Conservation (phyloP, 2,888 invertebrate species). For the Coecobrya sp. region DNA sequence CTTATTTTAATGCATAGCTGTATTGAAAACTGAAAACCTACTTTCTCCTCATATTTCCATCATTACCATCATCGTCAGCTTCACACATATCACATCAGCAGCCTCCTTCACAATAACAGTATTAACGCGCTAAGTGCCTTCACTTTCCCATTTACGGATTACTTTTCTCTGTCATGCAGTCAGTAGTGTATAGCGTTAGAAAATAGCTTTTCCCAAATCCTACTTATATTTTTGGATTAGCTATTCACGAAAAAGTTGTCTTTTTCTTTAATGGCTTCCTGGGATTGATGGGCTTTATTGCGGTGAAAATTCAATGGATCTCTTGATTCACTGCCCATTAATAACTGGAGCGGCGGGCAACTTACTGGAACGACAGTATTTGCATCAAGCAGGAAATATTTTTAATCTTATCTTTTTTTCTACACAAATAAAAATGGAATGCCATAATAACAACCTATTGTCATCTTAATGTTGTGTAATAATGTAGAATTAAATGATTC, state of each 20-base stretch:
- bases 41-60: constrained; percentile 17
- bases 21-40: constrained; percentile 23
- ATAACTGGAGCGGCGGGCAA: neutral
- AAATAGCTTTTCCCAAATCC: neutral
- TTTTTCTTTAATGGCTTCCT: constrained; percentile 65
- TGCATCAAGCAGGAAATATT: neutral
- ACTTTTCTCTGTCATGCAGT: neutral
- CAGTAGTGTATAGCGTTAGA: neutral
- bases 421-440: neutral
- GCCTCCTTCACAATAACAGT: neutral
- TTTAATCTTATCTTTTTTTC: neutral
- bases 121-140: constrained; percentile 23
- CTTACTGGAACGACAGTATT: neutral
- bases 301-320: constrained; percentile 2
- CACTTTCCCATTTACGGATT: constrained; percentile 38
- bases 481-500: neutral
- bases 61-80: constrained; percentile 3
- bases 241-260: constrained; percentile 15
- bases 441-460: too few relatives aligned
- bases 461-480: neutral
- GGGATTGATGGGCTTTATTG: constrained; percentile 50
- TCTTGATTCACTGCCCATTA: neutral
- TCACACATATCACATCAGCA: neutral
- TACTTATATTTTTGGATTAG: neutral
- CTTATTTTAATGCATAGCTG: neutral